A percentile compares a stretch with the other conserved stretches of the same genome.
These are phyloP conservation scores for Zeus faber DNA, from an alignment of 2,113 vertebrate genomes.

Conservation along the genomic window DNA sequence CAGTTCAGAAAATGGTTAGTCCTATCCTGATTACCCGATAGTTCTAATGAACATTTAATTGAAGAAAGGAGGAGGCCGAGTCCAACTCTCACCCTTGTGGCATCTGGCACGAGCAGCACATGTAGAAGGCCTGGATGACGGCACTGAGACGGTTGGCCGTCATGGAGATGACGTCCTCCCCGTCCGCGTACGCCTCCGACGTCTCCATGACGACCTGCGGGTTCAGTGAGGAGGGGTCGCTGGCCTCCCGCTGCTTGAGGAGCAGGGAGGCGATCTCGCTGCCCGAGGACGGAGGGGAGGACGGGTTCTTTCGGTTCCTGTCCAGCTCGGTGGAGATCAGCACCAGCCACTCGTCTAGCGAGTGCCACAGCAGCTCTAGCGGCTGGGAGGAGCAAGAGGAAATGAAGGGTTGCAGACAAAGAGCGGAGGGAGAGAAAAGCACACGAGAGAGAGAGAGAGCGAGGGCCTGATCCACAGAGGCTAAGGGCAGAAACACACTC, in stretches of 20 bases:
- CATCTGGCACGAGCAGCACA: constrained; percentile 99
- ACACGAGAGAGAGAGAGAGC: not conserved
- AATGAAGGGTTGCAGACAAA: not conserved
- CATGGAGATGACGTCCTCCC: constrained; percentile 97
- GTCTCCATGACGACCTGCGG: constrained; percentile 69
- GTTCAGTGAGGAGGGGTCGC: constrained; percentile 44
- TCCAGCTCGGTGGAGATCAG: constrained; percentile 94
- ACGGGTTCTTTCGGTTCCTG: constrained; percentile 80
- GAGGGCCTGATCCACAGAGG: no score
- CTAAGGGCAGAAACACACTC: no score
- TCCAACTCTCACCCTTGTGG: constrained; percentile 85
- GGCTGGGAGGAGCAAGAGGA: constrained; percentile 73
- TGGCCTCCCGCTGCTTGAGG: constrained; percentile 83
- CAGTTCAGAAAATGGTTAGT: no score
- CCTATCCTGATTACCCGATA: no score
- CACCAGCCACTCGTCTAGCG: constrained; percentile 96
- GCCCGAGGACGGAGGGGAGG: constrained; percentile 49
- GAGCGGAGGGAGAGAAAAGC: not conserved
- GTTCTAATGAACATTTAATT: no score
- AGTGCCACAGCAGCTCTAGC: constrained; percentile 95
- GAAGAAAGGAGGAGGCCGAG: no score
- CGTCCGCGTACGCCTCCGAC: constrained; percentile 80
- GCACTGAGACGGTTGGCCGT: constrained; percentile 95
- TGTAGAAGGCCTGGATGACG: constrained; percentile 97
- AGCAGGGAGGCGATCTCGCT: constrained; percentile 78